A percentile compares a stretch with the other conserved stretches of the same genome.
phyloP scores from a whole-genome alignment of 2,113 vertebrate species.

The Dissostichus mawsoni region DNA sequence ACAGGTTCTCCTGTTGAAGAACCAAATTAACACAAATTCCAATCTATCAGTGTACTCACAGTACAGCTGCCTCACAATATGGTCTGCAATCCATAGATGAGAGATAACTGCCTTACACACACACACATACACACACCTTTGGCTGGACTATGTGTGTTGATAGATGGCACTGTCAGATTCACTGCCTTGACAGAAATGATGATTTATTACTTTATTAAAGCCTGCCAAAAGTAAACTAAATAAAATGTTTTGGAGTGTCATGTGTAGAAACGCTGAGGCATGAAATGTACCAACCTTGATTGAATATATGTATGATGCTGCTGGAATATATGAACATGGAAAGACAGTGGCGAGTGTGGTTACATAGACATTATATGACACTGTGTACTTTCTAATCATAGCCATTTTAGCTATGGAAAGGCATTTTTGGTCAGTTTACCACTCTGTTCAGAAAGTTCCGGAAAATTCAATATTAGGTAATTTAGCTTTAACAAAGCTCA shows the following conservation, averaged over 20 bases:
- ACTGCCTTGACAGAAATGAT: not conserved
- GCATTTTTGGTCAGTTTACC: not conserved
- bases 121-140: not conserved
- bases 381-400: conserved; percentile 16
- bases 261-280: conserved; percentile 4
- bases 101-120: not conserved
- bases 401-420: not conserved
- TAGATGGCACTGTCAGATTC: conserved; percentile 21
- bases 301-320: not conserved
- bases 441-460: too few species aligned
- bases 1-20: too few species aligned
- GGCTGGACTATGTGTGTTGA: conserved; percentile 1
- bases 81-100: not conserved
- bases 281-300: conserved; percentile 10
- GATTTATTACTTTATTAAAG: conserved; percentile 25
- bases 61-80: not conserved
- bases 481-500: not conserved
- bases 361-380: conserved; percentile 16
- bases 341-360: not conserved
- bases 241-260: not conserved
- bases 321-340: not conserved
- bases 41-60: not conserved
- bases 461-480: not conserved
- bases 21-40: too few species aligned
- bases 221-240: not conserved